A percentile compares a stretch with the other conserved stretches of the same genome.
phyloP scores from a whole-genome alignment of 1,140 invertebrate genomes.

The Campoletis sonorensis region DNA sequence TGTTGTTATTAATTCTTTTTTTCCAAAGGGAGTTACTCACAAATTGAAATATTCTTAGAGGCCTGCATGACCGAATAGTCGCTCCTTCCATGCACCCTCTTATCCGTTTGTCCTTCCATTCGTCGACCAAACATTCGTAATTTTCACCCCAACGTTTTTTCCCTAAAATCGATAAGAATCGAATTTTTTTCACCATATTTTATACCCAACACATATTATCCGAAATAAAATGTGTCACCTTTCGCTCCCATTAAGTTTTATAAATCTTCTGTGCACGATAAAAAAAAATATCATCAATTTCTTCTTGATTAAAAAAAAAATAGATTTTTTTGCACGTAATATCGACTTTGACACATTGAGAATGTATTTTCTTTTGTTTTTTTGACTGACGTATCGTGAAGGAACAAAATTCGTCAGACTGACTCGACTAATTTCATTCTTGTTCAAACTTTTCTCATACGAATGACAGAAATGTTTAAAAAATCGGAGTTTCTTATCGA shows the following conservation, averaged over 20 bases:
- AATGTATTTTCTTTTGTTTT: conserved; percentile 17
- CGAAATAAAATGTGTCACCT: conserved; percentile 1
- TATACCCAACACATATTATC: not conserved
- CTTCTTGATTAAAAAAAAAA: conserved; percentile 9
- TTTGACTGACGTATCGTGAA: not conserved
- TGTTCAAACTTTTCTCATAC: not conserved
- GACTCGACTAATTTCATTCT: not conserved
- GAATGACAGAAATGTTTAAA: too few species aligned
- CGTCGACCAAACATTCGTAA: not conserved
- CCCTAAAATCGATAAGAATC: not conserved
- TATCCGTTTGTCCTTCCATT: not conserved
- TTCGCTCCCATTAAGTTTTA: conserved; percentile 10
- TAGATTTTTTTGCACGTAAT: not conserved
- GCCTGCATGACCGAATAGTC: not conserved
- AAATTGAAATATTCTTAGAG: conserved; percentile 13
- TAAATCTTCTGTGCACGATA: not conserved
- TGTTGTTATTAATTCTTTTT: too few species aligned
- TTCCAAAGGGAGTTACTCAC: not conserved
- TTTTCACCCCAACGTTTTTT: not conserved
- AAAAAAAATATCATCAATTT: not conserved
- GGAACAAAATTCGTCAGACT: not conserved
- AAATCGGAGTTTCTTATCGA: too few species aligned
- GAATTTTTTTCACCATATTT: conserved; percentile 10
- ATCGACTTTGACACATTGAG: conserved; percentile 9
- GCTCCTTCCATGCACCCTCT: not conserved